Base-by-base conservation (phyloP, 2,113 vertebrate species). In the Semnopithecus entellus region DNA sequence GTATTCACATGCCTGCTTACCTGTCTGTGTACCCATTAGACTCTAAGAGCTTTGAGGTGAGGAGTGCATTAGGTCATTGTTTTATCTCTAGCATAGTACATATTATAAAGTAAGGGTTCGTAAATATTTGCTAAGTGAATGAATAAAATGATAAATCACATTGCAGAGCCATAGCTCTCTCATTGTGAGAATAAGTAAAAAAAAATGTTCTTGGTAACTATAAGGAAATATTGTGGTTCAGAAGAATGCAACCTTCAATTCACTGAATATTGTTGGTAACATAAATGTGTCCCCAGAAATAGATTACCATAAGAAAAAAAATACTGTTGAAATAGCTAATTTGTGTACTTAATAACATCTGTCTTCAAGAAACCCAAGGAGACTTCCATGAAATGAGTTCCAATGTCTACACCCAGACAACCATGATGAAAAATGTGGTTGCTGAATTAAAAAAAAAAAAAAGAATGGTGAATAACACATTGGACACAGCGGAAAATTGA, bases 351-450 rank as follows among this genome's bases (percentile, higher is more conserved):
- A 91, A 25, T 92, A 82, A 83, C n/a, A 55, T 93, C 18, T 82
- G 18, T 70, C 40, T 94, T 92, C 92, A 90, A 86, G 55, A 92
- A 93, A 90, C 57, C 78, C 66, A 93, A 88, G 9, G 40, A 76
- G 93, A 76, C 50, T 61, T 70, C n/a, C n/a, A 91, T 80, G 48
- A 91, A 79, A 38, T 96, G 43, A 89, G n/a, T 72, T 95, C 57
- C 12, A 94, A 32, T 52, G 40, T 83, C 6, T 66, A 38, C 32
- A 73, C 9, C 38, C 32, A 75, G 75, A 5, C 66, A 94, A 52
- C 27, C 73, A 83, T 81, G 45, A 83, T 81, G 11, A 94, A 88
- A 87, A 91, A 76, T 50, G 32, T 86, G n/a, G n/a, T 78, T 78
- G 27, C 27, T 89, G 64, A 92, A 95, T 48, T 48, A 2, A 59